A percentile compares a stretch with the other conserved stretches of the same genome.
Evolutionary conservation across 2,888 invertebrate genomes (phyloP).

Genomic region (Drosophila ustulata): DNA sequence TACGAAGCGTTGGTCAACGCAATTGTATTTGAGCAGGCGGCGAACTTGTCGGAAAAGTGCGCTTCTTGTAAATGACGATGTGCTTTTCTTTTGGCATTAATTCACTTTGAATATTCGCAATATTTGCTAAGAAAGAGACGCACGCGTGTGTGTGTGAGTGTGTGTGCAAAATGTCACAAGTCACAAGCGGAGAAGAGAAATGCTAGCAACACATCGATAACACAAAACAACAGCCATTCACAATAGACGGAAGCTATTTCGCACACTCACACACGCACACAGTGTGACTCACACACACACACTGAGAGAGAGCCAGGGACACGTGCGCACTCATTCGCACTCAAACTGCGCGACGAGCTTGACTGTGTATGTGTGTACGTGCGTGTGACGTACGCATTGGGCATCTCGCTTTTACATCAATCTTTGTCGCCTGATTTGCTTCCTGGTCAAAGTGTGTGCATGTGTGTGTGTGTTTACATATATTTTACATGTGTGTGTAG

Average conservation of each 20-base stretch:
- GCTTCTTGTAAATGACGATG: constrained; percentile 16
- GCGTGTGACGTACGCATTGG: constrained; percentile 32
- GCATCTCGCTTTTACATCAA: constrained; percentile 73
- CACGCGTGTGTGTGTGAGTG: constrained; percentile 11
- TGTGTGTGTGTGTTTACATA: constrained; percentile 36
- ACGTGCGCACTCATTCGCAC: constrained; percentile 74
- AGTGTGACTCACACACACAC: constrained; percentile 33
- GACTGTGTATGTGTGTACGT: not conserved
- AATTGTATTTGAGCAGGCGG: not conserved
- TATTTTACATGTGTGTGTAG: constrained; percentile 4
- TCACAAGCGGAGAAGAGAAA: constrained; percentile 34
- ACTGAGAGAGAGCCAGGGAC: constrained; percentile 54
- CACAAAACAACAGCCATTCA: constrained; percentile 63
- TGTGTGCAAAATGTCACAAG: constrained; percentile 69
- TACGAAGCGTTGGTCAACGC: constrained; percentile 3
- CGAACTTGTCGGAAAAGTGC: constrained; percentile 15
- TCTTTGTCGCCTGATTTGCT: constrained; percentile 77
- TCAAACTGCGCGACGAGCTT: constrained; percentile 43
- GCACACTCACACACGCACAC: constrained; percentile 35
- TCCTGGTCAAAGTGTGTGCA: constrained; percentile 61
- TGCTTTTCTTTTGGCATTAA: constrained; percentile 52
- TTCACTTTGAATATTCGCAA: constrained; percentile 53
- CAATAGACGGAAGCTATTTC: constrained; percentile 78
- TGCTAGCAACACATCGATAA: constrained; percentile 47
- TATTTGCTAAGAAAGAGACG: constrained; percentile 43